Base-by-base conservation (phyloP, 2,888 invertebrate species). In the Folsomia manolachei region DNA sequence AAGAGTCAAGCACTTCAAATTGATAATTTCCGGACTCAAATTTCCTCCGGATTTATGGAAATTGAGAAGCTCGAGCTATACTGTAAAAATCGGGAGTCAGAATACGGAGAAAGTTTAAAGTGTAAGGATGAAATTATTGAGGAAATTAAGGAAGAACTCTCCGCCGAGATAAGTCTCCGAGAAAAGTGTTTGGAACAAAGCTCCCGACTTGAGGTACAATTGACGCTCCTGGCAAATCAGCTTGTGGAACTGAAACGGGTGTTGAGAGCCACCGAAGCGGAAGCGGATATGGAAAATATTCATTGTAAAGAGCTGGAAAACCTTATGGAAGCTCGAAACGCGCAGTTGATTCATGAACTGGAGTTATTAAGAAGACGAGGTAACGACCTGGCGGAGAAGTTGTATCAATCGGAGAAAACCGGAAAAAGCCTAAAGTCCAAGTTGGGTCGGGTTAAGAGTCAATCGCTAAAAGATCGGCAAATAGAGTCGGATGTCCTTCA, bases 11-110 rank as follows among this genome's bases (percentile, higher is more conserved):
- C 76, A 18, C 71, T 79, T 61, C 76, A 78, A 76, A 78, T 79
- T 25, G 79, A 79, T 56, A 79, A 78, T 71, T 78, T 79, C 63
- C 65, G 76, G 25, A 78, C 77, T 7, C 77, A 79, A 56, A 61
- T 79, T 18, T 76, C 76, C 51, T 73, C 77, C 21, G 77, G 77
- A 24, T 79, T 79, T 69, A 71, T 79, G 71, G 79, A 79, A 70
- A 79, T 79, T 69, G 79, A 79, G 60, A 79, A 79, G 71, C 63
- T 79, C 70, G 77, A 76, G 78, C 78, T 63, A 80, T 81, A 64
- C 91, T 91, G 65, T 63, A 73, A 76, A 71, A 75, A 71, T 69
- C 70, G 78, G 23, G 78, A 78, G 23, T 70, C 69, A n/a, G 78
- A 78, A 60, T 76, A 75, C 61, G 63, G 71, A 19, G 78, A 78